Evolutionary conservation across 2,888 invertebrate genomes (phyloP).

Genomic region (Hydriomena furcata): DNA sequence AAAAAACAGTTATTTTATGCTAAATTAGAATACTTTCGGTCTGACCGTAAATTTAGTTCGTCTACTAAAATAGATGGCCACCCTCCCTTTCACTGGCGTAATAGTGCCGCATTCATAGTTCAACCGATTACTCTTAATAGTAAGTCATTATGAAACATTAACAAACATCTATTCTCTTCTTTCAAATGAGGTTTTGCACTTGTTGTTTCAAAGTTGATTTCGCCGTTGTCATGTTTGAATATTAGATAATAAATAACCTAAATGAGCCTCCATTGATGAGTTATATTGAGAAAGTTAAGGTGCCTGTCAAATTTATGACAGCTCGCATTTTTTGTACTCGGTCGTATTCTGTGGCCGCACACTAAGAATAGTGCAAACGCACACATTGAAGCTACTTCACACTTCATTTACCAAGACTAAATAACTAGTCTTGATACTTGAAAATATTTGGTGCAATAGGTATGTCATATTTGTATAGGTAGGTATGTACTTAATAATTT

Average conservation of each 20-base stretch:
- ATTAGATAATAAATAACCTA: slow-evolving; percentile 25
- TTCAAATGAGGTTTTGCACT: slow-evolving; percentile 32
- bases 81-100: slow-evolving; percentile 79
- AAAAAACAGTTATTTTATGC: background rate
- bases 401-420: too few relatives aligned
- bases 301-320: too few relatives aligned
- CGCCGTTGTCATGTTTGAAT: slow-evolving; percentile 26
- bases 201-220: slow-evolving; percentile 16
- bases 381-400: too few relatives aligned
- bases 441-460: too few relatives aligned
- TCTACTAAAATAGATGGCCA: slow-evolving; percentile 74
- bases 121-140: slow-evolving; percentile 41
- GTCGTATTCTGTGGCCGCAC: too few relatives aligned
- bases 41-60: slow-evolving; percentile 53
- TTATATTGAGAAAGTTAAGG: slow-evolving; percentile 15
- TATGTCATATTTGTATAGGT: too few relatives aligned
- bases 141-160: slow-evolving; percentile 36
- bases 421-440: too few relatives aligned
- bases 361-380: too few relatives aligned
- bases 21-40: slow-evolving; percentile 13
- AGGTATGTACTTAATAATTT: too few relatives aligned
- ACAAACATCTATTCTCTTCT: slow-evolving; percentile 39
- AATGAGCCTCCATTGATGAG: slow-evolving; percentile 22
- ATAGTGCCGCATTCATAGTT: slow-evolving; percentile 64
- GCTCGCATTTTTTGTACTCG: too few relatives aligned